These are phyloP conservation scores for Hesperia comma DNA, from an alignment of 2,888 invertebrate genomes.

Conservation along the genomic window DNA sequence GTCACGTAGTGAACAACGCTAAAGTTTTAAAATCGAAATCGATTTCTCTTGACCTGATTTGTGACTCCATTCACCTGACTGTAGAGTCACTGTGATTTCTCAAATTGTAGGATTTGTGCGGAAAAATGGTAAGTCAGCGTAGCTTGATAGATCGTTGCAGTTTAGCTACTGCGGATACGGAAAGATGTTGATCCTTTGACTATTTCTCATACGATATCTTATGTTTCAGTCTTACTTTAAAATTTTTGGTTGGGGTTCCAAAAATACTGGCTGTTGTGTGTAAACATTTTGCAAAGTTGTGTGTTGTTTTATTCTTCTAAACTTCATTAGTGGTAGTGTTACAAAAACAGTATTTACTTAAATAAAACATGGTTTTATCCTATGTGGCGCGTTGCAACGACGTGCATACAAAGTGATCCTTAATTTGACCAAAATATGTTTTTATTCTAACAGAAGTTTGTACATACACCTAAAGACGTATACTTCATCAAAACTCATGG, in stretches of 20 bases:
- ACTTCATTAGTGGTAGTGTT: too few relatives aligned
- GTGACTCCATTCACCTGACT: slow-evolving; percentile 52
- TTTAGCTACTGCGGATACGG: background rate
- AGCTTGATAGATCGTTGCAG: slow-evolving; percentile 26
- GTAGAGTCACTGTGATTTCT: slow-evolving; percentile 21
- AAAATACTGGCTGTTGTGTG: too few relatives aligned
- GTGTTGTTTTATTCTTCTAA: too few relatives aligned
- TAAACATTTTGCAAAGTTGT: too few relatives aligned
- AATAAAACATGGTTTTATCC: too few relatives aligned
- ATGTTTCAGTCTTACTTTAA: background rate
- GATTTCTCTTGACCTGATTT: slow-evolving; percentile 62
- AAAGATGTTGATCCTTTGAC: slow-evolving; percentile 14
- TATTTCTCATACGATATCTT: slow-evolving; percentile 4
- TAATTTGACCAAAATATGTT: too few relatives aligned
- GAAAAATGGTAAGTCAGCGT: slow-evolving; percentile 25
- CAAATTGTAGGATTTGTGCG: slow-evolving; percentile 21
- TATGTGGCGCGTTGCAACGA: too few relatives aligned
- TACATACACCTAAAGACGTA: too few relatives aligned
- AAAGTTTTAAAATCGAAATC: slow-evolving; percentile 57
- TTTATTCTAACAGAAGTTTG: too few relatives aligned
- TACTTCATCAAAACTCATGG: background rate
- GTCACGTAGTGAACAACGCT: slow-evolving; percentile 48
- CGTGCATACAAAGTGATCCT: too few relatives aligned
- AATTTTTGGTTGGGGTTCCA: background rate
- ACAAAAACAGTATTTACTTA: too few relatives aligned